Conservation (phyloP, 2,797 vertebrate species). For the Melanotaenia parkinsoni region DNA sequence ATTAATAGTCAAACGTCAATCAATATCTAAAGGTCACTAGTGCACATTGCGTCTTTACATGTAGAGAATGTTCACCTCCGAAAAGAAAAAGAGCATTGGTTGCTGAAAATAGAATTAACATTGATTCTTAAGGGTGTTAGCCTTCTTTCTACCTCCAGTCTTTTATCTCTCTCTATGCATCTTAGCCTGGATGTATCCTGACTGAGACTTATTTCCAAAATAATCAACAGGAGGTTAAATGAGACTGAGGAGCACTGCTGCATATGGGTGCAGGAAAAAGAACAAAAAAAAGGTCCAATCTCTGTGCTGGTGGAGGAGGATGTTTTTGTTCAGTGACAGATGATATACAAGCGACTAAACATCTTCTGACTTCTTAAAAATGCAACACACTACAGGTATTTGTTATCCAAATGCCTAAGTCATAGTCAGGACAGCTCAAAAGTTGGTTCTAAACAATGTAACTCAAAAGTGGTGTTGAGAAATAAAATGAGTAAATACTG, state of each 20-base stretch:
- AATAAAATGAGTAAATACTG: conserved; percentile 13
- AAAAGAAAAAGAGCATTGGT: conserved; percentile 20
- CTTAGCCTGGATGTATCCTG: conserved; percentile 57
- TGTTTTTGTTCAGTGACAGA: conserved; percentile 33
- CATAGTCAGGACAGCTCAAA: background rate
- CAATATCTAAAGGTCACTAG: conserved; percentile 56
- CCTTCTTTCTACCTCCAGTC: conserved; percentile 61
- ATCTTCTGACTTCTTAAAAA: conserved; percentile 24
- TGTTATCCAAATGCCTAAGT: conserved; percentile 8
- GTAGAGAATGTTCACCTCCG: conserved; percentile 23
- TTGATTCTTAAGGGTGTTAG: conserved; percentile 58
- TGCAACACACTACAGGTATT: conserved; percentile 20
- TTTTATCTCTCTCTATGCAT: conserved; percentile 54
- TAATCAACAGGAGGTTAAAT: conserved; percentile 64
- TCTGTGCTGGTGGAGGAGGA: conserved; percentile 14
- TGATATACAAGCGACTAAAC: conserved; percentile 27
- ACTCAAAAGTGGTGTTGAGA: background rate
- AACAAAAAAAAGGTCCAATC: conserved; percentile 1
- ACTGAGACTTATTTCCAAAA: conserved; percentile 64
- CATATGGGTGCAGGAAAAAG: conserved; percentile 12
- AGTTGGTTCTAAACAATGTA: background rate
- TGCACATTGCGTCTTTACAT: background rate
- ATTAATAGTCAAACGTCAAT: conserved; percentile 37
- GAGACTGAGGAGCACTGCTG: conserved; percentile 45
- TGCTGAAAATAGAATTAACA: conserved; percentile 57